Percentiles rank a stretch among this genome's conserved stretches.
These are phyloP conservation scores for Anarhynchus alexandrinus DNA, from an alignment of 2,113 vertebrate genomes.

Conservation along the genomic window DNA sequence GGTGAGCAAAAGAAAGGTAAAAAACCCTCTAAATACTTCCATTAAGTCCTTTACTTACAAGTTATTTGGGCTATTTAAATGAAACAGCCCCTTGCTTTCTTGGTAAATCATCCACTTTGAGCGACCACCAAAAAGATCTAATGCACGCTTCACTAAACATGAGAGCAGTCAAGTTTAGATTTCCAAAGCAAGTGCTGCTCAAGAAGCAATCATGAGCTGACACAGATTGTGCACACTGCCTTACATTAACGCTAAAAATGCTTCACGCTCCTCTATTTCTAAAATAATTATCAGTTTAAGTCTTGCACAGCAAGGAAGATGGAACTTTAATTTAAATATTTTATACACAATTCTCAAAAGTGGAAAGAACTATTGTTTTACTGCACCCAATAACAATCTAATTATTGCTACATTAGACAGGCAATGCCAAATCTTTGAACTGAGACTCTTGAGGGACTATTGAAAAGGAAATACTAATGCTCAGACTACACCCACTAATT, in stretches of 20 bases:
- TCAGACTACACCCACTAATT: neutral
- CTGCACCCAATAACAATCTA: neutral
- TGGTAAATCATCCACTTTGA: neutral
- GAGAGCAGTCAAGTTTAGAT: neutral
- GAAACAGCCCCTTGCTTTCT: neutral
- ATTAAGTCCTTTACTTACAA: neutral
- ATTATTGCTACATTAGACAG: neutral
- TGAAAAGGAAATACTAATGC: neutral
- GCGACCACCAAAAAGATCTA: neutral
- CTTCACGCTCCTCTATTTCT: neutral
- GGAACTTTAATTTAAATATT: neutral
- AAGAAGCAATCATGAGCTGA: neutral
- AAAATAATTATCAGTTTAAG: neutral
- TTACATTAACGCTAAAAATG: neutral
- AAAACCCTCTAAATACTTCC: neutral
- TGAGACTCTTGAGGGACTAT: neutral
- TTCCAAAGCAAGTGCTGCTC: neutral
- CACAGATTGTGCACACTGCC: neutral
- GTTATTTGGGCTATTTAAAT: neutral
- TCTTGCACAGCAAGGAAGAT: neutral
- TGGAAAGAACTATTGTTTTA: neutral
- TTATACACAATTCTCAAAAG: neutral
- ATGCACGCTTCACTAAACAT: neutral
- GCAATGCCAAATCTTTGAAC: neutral
- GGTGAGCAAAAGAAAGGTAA: slow-evolving; percentile 12